Conservation (phyloP, 2,888 invertebrate species). For the Scaptomyza polygonia region DNA sequence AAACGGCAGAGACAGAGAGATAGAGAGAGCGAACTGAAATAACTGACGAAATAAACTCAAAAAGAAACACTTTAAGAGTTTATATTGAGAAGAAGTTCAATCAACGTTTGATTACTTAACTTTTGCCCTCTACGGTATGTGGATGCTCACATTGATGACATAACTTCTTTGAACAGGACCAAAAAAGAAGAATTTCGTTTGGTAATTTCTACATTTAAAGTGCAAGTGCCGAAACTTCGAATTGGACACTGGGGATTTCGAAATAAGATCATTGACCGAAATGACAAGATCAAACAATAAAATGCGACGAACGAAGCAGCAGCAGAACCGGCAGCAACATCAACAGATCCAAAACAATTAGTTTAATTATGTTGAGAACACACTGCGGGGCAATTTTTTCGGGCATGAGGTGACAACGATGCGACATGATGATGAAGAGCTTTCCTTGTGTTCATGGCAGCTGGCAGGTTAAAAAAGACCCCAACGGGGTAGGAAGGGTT, state of each 20-base stretch:
- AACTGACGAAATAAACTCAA: background rate
- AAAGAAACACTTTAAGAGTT: background rate
- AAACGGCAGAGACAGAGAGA: background rate
- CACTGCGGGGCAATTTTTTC: constrained; percentile 52
- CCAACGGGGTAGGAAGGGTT: background rate
- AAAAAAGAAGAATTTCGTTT: constrained; percentile 19
- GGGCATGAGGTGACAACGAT: constrained; percentile 79
- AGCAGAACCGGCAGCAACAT: constrained; percentile 3
- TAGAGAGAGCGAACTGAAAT: too few relatives aligned
- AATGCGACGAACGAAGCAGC: background rate
- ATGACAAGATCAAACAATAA: constrained; percentile 65
- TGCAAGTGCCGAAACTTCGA: constrained; percentile 75
- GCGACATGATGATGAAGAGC: constrained; percentile 74
- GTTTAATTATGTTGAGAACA: constrained; percentile 73
- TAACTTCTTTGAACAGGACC: constrained; percentile 55
- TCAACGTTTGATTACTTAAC: constrained; percentile 63
- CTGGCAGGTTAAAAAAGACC: constrained; percentile 19
- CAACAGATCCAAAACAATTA: constrained; percentile 64
- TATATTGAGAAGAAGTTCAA: constrained; percentile 19
- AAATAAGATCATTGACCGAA: constrained; percentile 72
- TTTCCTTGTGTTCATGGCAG: constrained; percentile 20
- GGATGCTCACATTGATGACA: constrained; percentile 72
- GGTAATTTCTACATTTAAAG: constrained; percentile 71
- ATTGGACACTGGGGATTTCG: constrained; percentile 73
- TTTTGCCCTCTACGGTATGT: constrained; percentile 36